Evolutionary conservation across 1,140 invertebrate genomes (phyloP).

Genomic region (Leptinotarsa lineolata): DNA sequence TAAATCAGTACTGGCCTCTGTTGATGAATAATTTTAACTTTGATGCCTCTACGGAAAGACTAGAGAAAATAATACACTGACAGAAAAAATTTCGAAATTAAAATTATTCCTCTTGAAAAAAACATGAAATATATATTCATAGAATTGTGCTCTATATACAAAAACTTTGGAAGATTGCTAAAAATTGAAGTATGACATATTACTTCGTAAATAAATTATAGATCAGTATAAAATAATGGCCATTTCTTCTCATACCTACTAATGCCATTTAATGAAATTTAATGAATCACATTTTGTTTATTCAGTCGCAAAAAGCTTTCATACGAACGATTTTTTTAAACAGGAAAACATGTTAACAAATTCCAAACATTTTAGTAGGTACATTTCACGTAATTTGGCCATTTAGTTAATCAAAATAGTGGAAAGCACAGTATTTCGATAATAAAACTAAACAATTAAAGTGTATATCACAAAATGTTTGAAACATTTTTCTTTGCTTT

Average conservation of each 20-base stretch:
- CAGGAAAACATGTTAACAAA: not conserved
- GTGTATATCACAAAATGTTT: conserved; percentile 53
- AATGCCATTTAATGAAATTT: not conserved
- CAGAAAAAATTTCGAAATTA: conserved; percentile 34
- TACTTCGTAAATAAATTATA: not conserved
- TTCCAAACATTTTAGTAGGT: conserved; percentile 2
- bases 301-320: conserved; percentile 2
- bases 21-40: conserved; percentile 18
- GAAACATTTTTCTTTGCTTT: conserved; percentile 51
- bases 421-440: conserved; percentile 35
- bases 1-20: conserved; percentile 29
- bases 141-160: conserved; percentile 37
- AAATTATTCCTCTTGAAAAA: conserved; percentile 33
- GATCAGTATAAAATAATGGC: not conserved
- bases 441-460: conserved; percentile 42
- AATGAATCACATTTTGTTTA: not conserved
- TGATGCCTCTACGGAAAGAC: conserved; percentile 42
- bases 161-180: conserved; percentile 38
- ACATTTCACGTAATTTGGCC: conserved; percentile 37
- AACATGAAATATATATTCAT: conserved; percentile 21
- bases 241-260: not conserved
- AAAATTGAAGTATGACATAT: conserved; percentile 9
- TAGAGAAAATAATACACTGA: conserved; percentile 35
- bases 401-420: conserved; percentile 30
- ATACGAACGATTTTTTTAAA: not conserved